Evolutionary conservation across 2,113 vertebrate genomes (phyloP).

Genomic region (Sisor rabdophorus): DNA sequence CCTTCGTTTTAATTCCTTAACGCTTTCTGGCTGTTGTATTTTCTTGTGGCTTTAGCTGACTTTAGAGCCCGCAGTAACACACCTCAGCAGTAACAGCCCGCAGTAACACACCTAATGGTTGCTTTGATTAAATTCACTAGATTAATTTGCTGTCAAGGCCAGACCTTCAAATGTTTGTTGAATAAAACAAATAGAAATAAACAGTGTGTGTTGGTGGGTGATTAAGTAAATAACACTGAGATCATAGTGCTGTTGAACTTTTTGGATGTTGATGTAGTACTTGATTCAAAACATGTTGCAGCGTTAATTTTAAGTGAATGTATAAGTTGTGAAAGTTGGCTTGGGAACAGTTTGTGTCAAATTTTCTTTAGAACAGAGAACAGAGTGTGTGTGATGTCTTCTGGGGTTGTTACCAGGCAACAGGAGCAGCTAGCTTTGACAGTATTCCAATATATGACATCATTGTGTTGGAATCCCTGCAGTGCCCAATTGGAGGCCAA

Average conservation of each 20-base stretch:
- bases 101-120: constrained; percentile 4
- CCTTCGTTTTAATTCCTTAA: not conserved
- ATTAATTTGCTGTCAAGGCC: not conserved
- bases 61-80: constrained; percentile 11
- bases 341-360: not conserved
- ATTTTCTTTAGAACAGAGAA: no score
- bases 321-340: not conserved
- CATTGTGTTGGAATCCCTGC: constrained; percentile 54
- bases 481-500: constrained; percentile 38
- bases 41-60: not conserved
- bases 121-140: not conserved
- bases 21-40: not conserved
- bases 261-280: not conserved
- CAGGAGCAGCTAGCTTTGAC: constrained; percentile 55
- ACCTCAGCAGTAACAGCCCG: no score
- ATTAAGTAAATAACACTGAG: not conserved
- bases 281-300: constrained; percentile 7
- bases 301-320: not conserved
- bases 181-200: not conserved
- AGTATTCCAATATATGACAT: constrained; percentile 61
- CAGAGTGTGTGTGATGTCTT: not conserved
- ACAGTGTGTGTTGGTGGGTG: not conserved
- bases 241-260: not conserved
- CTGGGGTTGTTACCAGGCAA: constrained; percentile 57
- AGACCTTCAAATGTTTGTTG: not conserved